A percentile compares a stretch with the other conserved stretches of the same genome.
phyloP scores from a whole-genome alignment of 2,888 invertebrate genomes.

The Metellina segmentata region DNA sequence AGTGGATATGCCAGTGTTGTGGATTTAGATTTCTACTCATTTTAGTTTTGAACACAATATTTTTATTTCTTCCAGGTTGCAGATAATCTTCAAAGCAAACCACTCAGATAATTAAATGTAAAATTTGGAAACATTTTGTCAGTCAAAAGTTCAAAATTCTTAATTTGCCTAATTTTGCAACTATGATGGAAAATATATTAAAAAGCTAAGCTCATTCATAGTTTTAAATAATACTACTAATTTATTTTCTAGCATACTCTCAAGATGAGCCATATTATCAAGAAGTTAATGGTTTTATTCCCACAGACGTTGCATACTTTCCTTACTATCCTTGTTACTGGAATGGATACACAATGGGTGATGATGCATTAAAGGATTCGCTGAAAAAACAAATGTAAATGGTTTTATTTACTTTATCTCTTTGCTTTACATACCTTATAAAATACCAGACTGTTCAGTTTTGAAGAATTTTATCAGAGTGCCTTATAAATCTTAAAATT shows the following conservation, averaged over 20 bases:
- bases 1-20: no score
- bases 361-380: constrained; percentile 88
- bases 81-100: no score
- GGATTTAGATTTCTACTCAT: no score
- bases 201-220: neutral
- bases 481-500: no score
- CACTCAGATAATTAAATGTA: no score
- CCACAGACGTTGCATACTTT: constrained; percentile 59
- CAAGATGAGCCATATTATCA: constrained; percentile 73
- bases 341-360: constrained; percentile 81
- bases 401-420: constrained; percentile 21
- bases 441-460: no score
- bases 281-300: constrained; percentile 49
- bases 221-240: neutral
- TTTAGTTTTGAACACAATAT: no score
- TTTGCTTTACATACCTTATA: neutral
- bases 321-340: constrained; percentile 63
- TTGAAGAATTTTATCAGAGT: no score
- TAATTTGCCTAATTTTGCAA: neutral
- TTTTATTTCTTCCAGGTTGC: no score
- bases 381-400: constrained; percentile 95
- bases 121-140: neutral
- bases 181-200: neutral
- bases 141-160: neutral
- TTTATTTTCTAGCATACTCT: constrained; percentile 71